These are phyloP conservation scores for Rutilus rutilus DNA, from an alignment of 2,113 vertebrate species.

Conservation along the genomic window DNA sequence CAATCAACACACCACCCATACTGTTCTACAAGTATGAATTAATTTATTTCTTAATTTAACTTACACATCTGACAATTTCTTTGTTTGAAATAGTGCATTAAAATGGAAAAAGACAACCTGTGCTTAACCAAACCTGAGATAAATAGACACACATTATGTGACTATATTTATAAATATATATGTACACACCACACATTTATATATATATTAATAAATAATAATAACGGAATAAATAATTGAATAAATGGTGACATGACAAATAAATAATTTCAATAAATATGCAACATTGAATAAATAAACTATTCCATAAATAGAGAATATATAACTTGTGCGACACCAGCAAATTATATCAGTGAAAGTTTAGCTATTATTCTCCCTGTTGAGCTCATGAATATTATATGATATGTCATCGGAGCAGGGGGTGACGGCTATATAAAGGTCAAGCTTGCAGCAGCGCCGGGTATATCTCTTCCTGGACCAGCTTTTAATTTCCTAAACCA, in stretches of 20 bases:
- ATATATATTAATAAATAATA: neutral
- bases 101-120: conserved; percentile 31
- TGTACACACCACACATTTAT: neutral
- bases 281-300: conserved; percentile 50
- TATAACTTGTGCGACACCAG: conserved; percentile 35
- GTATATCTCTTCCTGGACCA: conserved; percentile 5
- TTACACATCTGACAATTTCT: neutral
- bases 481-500: neutral
- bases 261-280: conserved; percentile 39
- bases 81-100: conserved; percentile 22
- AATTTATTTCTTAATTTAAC: conserved; percentile 4
- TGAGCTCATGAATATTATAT: conserved; percentile 30
- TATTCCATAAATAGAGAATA: conserved; percentile 43
- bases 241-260: conserved; percentile 18
- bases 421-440: neutral
- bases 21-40: neutral
- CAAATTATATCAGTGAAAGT: neutral
- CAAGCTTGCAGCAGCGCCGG: neutral
- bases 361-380: conserved; percentile 8
- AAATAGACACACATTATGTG: conserved; percentile 10
- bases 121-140: conserved; percentile 33
- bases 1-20: neutral
- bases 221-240: conserved; percentile 20
- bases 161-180: neutral
- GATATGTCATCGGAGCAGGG: conserved; percentile 3